Conservation (phyloP, 2,888 invertebrate genomes). For the Drosophila atripex region DNA sequence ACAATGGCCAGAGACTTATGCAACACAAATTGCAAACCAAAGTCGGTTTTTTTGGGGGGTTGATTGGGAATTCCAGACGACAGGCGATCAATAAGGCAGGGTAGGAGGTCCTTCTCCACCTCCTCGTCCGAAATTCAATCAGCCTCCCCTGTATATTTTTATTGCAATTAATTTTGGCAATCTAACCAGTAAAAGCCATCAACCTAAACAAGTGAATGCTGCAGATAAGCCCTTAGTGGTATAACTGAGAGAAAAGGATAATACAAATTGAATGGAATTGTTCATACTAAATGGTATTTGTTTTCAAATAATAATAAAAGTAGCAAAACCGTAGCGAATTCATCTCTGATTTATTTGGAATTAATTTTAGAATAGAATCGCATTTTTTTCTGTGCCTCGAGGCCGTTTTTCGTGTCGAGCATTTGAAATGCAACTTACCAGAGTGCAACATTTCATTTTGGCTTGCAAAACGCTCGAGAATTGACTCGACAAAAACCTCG, state of each 20-base stretch:
- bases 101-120: not conserved
- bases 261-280: not conserved
- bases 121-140: conserved; percentile 29
- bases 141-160: conserved; percentile 33
- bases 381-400: conserved; percentile 14
- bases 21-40: conserved; percentile 37
- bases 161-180: conserved; percentile 40
- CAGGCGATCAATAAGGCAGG: conserved; percentile 20
- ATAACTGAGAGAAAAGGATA: conserved; percentile 3
- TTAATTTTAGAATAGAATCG: not conserved
- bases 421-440: conserved; percentile 68
- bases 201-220: conserved; percentile 29
- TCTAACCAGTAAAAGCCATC: conserved; percentile 43
- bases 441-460: conserved; percentile 72
- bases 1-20: conserved; percentile 41
- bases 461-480: conserved; percentile 67
- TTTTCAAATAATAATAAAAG: no score
- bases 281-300: not conserved
- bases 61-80: not conserved
- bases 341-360: not conserved
- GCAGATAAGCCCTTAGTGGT: conserved; percentile 18
- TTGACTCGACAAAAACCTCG: conserved; percentile 67
- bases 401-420: conserved; percentile 31
- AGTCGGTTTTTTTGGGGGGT: conserved; percentile 3
- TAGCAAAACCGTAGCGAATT: accelerated